These are phyloP conservation scores for Cinclus mexicanus DNA, from an alignment of 2,113 vertebrate genomes.

Conservation along the genomic window DNA sequence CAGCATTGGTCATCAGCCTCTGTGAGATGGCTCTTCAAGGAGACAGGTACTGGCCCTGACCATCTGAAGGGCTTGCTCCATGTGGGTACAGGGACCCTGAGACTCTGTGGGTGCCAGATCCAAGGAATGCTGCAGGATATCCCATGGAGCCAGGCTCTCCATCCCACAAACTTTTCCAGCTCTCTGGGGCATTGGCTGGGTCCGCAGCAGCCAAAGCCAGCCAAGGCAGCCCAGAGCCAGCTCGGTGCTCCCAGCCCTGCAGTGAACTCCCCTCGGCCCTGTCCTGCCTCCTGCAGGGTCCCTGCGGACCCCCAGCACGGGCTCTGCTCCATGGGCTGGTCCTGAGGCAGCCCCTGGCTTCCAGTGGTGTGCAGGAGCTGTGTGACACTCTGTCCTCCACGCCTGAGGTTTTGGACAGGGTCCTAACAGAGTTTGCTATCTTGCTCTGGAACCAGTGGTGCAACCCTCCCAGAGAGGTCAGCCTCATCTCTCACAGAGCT, in stretches of 20 bases:
- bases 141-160: not conserved
- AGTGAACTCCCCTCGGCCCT: not conserved
- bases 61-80: not conserved
- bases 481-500: fast-evolving
- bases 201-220: not conserved
- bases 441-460: not conserved
- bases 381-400: not conserved
- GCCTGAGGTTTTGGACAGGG: not conserved
- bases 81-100: not conserved
- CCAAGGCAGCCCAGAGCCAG: not conserved
- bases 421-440: not conserved
- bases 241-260: not conserved
- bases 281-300: not conserved
- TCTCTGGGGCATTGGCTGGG: fast-evolving
- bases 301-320: not conserved
- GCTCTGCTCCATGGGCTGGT: not conserved
- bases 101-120: not conserved
- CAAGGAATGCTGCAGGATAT: not conserved
- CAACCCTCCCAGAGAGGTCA: not conserved
- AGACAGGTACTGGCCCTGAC: not conserved
- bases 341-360: not conserved
- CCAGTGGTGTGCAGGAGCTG: not conserved
- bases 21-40: not conserved
- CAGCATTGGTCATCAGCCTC: not conserved
- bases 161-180: not conserved